phyloP scores from a whole-genome alignment of 2,888 invertebrate species.

The Pocota personata region DNA sequence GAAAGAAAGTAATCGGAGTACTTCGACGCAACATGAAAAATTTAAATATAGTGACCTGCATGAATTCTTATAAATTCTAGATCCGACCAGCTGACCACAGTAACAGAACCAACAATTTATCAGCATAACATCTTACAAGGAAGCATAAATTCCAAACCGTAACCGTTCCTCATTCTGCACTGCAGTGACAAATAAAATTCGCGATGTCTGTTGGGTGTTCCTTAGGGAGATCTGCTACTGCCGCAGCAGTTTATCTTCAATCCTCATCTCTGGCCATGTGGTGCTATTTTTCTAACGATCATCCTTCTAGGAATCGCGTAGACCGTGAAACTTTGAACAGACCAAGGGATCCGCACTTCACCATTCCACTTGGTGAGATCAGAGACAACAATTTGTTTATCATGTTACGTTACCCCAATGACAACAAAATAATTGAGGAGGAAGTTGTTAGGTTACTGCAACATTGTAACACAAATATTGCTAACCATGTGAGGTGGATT shows the following conservation, averaged over 20 bases:
- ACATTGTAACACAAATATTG: conserved; percentile 46
- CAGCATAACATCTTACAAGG: neutral
- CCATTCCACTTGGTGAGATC: neutral
- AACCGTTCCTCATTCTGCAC: neutral
- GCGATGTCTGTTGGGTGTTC: neutral
- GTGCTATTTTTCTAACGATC: conserved; percentile 22
- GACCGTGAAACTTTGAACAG: neutral
- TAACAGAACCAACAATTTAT: neutral
- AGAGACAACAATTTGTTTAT: conserved; percentile 25
- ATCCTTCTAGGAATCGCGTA: conserved; percentile 1
- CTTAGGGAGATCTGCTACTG: too few species aligned
- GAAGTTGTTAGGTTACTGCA: neutral
- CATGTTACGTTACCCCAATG: neutral
- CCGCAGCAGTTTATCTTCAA: neutral
- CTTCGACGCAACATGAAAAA: too few species aligned
- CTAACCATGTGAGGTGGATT: conserved; percentile 58
- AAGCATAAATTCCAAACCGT: neutral
- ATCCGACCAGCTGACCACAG: neutral
- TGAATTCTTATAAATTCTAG: too few species aligned
- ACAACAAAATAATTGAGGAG: neutral
- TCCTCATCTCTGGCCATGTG: neutral
- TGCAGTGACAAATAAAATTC: neutral
- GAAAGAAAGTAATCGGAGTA: too few species aligned
- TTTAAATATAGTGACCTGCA: too few species aligned
- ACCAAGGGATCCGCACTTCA: neutral